Conservation (phyloP, 2,888 invertebrate genomes). For the Spodoptera exigua region DNA sequence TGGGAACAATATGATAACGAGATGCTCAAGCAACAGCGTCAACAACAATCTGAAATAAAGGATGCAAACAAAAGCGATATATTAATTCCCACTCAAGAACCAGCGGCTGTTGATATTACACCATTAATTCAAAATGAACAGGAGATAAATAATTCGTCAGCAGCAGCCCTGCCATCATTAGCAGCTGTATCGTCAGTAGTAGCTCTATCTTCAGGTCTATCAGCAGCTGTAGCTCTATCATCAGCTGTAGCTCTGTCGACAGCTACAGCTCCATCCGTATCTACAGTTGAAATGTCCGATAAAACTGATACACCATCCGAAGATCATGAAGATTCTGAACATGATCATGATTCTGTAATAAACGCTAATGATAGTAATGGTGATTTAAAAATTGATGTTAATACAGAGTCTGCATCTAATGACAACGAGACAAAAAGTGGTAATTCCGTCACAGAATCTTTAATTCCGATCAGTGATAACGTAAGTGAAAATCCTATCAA, state of each 20-base stretch:
- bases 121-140: conserved; percentile 57
- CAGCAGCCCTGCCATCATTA: conserved; percentile 23
- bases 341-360: too few species aligned
- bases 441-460: not conserved
- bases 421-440: not conserved
- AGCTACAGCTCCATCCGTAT: too few species aligned
- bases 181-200: too few species aligned
- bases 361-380: not conserved
- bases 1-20: conserved; percentile 59
- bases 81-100: too few species aligned
- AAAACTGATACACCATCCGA: conserved; percentile 26
- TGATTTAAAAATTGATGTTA: conserved; percentile 6
- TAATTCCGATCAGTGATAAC: not conserved
- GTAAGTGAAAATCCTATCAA: not conserved
- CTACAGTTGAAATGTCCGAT: conserved; percentile 62
- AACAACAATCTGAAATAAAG: conserved; percentile 3
- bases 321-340: conserved; percentile 7
- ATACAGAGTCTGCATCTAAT: not conserved
- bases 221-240: too few species aligned
- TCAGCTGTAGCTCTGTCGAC: too few species aligned
- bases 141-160: conserved; percentile 56
- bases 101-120: too few species aligned
- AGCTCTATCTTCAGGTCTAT: too few species aligned
- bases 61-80: conserved; percentile 1
- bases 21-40: conserved; percentile 11